Conservation (phyloP, 2,113 vertebrate species). For the Eublepharis macularius region DNA sequence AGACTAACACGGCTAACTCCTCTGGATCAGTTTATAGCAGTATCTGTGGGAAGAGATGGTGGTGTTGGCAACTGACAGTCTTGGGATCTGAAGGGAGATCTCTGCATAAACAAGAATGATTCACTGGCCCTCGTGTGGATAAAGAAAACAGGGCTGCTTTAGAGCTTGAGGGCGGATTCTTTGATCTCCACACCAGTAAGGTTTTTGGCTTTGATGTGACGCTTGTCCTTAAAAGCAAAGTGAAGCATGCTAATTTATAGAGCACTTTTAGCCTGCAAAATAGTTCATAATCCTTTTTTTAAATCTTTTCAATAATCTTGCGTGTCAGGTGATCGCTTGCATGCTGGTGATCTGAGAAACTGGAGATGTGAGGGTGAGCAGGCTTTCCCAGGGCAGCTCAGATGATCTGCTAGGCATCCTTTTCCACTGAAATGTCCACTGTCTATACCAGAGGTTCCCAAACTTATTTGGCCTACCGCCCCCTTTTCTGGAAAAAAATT, state of each 20-base stretch:
- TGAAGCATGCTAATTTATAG: background rate
- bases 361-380: no score
- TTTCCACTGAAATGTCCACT: no score
- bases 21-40: background rate
- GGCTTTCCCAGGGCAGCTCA: background rate
- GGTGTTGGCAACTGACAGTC: background rate
- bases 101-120: conserved; percentile 33
- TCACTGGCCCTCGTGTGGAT: conserved; percentile 10
- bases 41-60: conserved; percentile 23
- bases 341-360: background rate
- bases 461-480: no score
- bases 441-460: no score
- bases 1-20: no score
- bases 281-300: background rate
- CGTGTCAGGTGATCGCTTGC: no score
- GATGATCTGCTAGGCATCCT: no score
- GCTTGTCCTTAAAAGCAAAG: background rate
- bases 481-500: no score
- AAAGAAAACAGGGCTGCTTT: conserved; percentile 30
- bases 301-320: background rate
- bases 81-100: background rate
- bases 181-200: conserved; percentile 7
- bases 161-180: conserved; percentile 9
- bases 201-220: background rate
- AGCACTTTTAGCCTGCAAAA: background rate